Percentiles rank a stretch among this genome's conserved stretches.
Conservation (phyloP, 1,140 invertebrate species). For the Eulimnadia texana region DNA sequence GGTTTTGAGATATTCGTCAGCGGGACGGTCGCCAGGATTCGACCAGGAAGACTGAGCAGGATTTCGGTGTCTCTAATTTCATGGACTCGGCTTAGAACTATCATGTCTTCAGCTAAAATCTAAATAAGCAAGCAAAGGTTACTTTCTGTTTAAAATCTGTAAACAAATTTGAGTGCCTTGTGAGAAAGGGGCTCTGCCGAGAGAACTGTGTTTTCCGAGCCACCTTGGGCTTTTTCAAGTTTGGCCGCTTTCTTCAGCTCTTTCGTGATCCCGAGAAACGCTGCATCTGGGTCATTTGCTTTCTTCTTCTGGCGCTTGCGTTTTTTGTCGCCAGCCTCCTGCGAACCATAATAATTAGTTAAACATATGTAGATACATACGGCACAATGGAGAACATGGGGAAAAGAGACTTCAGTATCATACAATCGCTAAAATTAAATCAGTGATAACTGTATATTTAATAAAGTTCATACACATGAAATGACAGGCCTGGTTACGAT, state of each 20-base stretch:
- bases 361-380: too few relatives aligned
- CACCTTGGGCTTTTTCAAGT: background rate
- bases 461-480: too few relatives aligned
- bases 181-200: background rate
- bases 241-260: background rate
- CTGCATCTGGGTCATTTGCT: background rate
- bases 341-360: too few relatives aligned
- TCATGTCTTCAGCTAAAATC: conserved; percentile 38
- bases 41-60: conserved; percentile 39
- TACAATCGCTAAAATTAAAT: too few relatives aligned
- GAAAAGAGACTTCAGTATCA: too few relatives aligned
- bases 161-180: too few relatives aligned
- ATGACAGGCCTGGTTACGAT: too few relatives aligned
- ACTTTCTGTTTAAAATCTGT: too few relatives aligned
- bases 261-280: background rate
- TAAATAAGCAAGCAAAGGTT: conserved; percentile 28
- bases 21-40: conserved; percentile 36
- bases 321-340: background rate
- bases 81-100: conserved; percentile 38
- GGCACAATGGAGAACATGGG: too few relatives aligned
- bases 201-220: background rate
- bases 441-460: too few relatives aligned
- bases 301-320: background rate
- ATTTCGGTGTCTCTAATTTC: conserved; percentile 37
- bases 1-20: conserved; percentile 41